Base-by-base conservation (phyloP, 1,140 invertebrate species). In the Copidosoma floridanum region DNA sequence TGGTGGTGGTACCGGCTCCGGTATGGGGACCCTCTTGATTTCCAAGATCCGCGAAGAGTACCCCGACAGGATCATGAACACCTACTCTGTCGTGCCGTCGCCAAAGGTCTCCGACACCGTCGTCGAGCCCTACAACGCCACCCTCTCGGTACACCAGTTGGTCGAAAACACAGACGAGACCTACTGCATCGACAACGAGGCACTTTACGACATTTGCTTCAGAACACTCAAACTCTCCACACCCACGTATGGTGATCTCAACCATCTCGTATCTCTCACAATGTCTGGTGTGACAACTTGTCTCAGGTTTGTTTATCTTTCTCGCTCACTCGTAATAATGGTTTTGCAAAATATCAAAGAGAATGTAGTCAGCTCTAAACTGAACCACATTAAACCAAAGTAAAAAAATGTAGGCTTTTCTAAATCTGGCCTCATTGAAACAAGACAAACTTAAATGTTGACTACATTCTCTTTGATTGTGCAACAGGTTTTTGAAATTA, bases 121-220 rank as follows among this genome's bases (percentile, higher is more conserved):
- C 12, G 92, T 94, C 27, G 92, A 94, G 78, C 92, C 92, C 6
- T 95, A 94, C 81, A 95, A 95, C 77, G 89, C 91, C 14, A 94
- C 91, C 27, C 81, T 95, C n/a, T 92, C 92, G 12, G 89, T 94
- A 11, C 91, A 94, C 71, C 92, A 95, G 72, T 78, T 95, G 27
- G 89, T 95, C 20, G 93, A 94, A 77, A 93, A 94, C 71, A 93
- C 92, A 12, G 92, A 94, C 72, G 89, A 93, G 75, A 92, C 91
- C 4, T 94, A 90, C 72, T 93, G 91, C 69, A 91, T 94, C 71
- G 92, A 94, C 79, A 94, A 94, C 76, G 93, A 95, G 80, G 93
- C 93, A 57, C 82, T 95, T 11, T 95, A 95, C 71, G 93, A 95
- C 76, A 95, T 95, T 69, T 95, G 93, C 80, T 95, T 94, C 85